Percentiles rank a stretch among this genome's conserved stretches.
phyloP scores from a whole-genome alignment of 1,140 invertebrate species.

The Nephotettix cincticeps region DNA sequence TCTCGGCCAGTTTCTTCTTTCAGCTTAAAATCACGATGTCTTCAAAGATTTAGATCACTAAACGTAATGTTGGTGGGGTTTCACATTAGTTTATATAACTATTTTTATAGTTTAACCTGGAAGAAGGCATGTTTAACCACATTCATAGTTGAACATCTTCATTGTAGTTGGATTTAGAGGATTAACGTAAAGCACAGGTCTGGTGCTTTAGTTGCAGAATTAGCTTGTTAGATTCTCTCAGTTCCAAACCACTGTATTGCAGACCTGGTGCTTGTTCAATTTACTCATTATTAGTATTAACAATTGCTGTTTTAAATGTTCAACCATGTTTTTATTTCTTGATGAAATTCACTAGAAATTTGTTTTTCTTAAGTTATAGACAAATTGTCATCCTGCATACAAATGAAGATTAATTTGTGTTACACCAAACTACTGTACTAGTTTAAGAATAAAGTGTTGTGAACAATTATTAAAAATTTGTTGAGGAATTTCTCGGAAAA shows the following conservation, averaged over 20 bases:
- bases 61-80: not conserved
- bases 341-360: not conserved
- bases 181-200: not conserved
- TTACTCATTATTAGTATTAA: not conserved
- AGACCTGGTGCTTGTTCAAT: not conserved
- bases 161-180: not conserved
- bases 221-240: not conserved
- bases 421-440: no score
- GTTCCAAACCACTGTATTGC: not conserved
- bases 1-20: conserved; percentile 10
- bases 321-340: not conserved
- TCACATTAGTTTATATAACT: not conserved
- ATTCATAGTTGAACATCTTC: not conserved
- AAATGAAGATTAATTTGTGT: no score
- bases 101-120: not conserved
- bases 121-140: conserved; percentile 10
- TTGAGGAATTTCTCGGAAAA: no score
- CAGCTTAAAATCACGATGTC: conserved; percentile 3
- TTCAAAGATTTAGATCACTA: not conserved
- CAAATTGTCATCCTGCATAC: no score
- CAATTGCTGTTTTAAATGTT: not conserved
- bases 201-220: not conserved
- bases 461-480: no score
- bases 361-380: no score
- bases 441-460: no score